Evolutionary conservation across 1,140 invertebrate genomes (phyloP), one percentile per base, ranked within the genome.

Genomic region (Luehdorfia chinensis): DNA sequence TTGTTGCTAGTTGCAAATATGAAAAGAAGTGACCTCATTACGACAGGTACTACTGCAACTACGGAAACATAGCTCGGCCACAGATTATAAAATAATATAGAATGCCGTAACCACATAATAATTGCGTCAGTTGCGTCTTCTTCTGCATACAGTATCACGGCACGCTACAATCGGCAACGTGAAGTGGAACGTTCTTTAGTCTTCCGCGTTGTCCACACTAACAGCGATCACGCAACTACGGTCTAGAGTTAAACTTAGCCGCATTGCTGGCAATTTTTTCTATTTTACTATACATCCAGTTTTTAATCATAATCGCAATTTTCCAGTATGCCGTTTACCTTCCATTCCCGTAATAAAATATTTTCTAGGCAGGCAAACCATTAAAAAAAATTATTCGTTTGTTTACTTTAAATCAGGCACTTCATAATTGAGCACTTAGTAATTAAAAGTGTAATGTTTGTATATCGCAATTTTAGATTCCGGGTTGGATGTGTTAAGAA

Each of bases 101-200:
- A 25, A 43, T 30, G 39, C 28, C 23, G 15, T 43, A 43, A 43
- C 9, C 23, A 18, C 11, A 28, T n/a, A 11, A 9, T 30, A 28
- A 43, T 28, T 28, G 21, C 36, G 12, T 28, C 13, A 43, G 39
- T 43, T 30, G 28, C 25, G 39, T 28, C 39, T 30, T 43, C 39
- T 43, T 15, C 8, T 25, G 13, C 8, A n/a, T 1, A 16, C 13
- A 32, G 5, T 39, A n/a, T 27, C 23, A 11, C n/a, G 13, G 14
- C 37, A 43, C 16, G 37, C 8, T 8, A 25, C 18, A 18, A 9
- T 18, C 15, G 4, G 36, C 12, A 28, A 5, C 39, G 15, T 3
- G n/a, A 43, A 28, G 14, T 43, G 23, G 39, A 43, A 28, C 37
- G 14, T 15, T 43, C 7, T 39, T 39, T 23, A 21, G 25, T 8